A percentile compares a stretch with the other conserved stretches of the same genome.
phyloP scores from a whole-genome alignment of 2,797 vertebrate genomes.

The Kryptolebias ocellatus region DNA sequence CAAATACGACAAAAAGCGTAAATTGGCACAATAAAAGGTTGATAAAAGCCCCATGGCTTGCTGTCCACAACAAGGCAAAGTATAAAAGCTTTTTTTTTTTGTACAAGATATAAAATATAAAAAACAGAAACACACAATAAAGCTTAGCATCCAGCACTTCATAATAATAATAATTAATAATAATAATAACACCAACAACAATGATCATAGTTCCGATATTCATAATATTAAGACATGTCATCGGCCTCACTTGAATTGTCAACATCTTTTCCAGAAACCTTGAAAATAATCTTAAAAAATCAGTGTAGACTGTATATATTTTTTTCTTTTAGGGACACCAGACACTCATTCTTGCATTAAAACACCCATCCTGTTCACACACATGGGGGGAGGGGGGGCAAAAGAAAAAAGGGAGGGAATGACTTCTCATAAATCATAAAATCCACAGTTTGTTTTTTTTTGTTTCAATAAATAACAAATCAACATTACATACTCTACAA shows the following conservation, averaged over 20 bases:
- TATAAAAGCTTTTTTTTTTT: conserved; percentile 78
- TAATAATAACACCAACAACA: conserved; percentile 78
- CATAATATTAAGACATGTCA: conserved; percentile 77
- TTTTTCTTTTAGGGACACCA: conserved; percentile 38
- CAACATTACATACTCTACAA: conserved; percentile 73
- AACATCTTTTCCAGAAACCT: conserved; percentile 67
- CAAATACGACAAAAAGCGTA: conserved; percentile 77
- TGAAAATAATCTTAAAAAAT: conserved; percentile 74
- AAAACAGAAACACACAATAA: conserved; percentile 79
- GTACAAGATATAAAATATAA: conserved; percentile 80
- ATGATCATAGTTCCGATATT: conserved; percentile 79
- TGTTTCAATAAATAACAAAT: conserved; percentile 84
- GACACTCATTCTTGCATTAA: conserved; percentile 59
- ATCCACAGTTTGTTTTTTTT: conserved; percentile 56
- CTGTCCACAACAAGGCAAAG: conserved; percentile 84
- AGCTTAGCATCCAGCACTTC: conserved; percentile 83
- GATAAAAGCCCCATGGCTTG: conserved; percentile 77
- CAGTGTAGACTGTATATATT: conserved; percentile 58
- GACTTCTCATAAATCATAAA: conserved; percentile 70
- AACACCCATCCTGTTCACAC: conserved; percentile 44
- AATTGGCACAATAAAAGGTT: conserved; percentile 78
- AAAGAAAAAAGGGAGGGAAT: conserved; percentile 53
- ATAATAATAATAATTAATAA: conserved; percentile 74
- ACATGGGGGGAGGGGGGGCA: not conserved
- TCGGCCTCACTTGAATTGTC: conserved; percentile 67